A percentile compares a stretch with the other conserved stretches of the same genome.
Conservation (phyloP, 35 echinoderm and acorn worm species). For the Amphiura filiformis region DNA sequence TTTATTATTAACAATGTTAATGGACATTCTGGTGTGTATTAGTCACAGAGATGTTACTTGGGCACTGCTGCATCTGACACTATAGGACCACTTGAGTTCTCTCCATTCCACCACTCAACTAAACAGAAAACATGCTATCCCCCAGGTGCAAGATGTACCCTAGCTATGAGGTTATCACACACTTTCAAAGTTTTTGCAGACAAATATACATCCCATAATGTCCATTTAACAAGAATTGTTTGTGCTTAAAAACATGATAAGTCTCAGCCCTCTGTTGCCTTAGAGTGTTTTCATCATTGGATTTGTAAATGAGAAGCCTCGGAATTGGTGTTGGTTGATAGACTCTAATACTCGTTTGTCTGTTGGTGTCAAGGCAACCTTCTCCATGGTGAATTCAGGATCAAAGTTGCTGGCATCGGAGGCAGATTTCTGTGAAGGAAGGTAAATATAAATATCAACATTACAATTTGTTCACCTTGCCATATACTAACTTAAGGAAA, state of each 20-base stretch:
- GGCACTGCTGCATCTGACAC: no score
- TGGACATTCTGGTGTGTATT: no score
- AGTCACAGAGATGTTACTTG: no score
- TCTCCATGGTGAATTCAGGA: slow-evolving; percentile 99
- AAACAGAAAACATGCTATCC: not conserved
- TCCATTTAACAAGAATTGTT: not conserved
- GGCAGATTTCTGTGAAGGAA: slow-evolving; percentile 95
- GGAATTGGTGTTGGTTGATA: slow-evolving; percentile 96
- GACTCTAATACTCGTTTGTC: slow-evolving; percentile 78
- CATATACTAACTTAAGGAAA: no score
- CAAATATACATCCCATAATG: no score
- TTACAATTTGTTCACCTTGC: no score
- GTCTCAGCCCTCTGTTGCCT: not conserved
- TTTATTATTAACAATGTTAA: no score
- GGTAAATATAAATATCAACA: no score
- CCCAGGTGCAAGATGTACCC: not conserved
- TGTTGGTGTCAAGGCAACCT: slow-evolving; percentile 79
- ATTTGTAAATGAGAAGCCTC: slow-evolving; percentile 98
- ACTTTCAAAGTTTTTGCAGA: not conserved
- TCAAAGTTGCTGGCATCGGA: slow-evolving; percentile 97
- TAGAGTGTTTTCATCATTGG: slow-evolving; percentile 67
- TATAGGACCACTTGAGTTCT: no score
- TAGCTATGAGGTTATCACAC: not conserved
- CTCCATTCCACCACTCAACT: not conserved
- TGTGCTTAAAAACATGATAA: not conserved